phyloP scores from a whole-genome alignment of 2,113 vertebrate genomes.

The Halcyon senegalensis region DNA sequence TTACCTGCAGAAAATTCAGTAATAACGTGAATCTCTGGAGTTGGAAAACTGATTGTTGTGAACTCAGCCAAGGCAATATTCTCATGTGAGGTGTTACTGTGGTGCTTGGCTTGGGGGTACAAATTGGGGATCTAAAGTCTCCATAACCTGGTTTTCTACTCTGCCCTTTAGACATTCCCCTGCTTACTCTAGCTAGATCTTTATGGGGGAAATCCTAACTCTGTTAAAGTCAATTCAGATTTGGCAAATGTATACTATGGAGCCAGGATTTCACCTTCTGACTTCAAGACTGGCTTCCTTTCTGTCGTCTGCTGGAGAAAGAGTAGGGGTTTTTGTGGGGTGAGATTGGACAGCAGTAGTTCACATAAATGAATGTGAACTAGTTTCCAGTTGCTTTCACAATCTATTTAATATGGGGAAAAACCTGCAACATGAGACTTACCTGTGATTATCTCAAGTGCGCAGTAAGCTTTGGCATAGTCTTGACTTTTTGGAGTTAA shows the following conservation, averaged over 20 bases:
- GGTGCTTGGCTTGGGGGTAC: background rate
- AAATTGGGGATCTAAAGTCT: background rate
- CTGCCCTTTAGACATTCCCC: background rate
- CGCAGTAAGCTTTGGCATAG: background rate
- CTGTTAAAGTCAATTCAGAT: background rate
- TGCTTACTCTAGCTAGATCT: background rate
- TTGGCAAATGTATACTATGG: background rate
- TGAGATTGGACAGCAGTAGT: background rate
- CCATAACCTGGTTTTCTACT: background rate
- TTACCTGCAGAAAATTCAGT: constrained; percentile 15
- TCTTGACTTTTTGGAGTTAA: background rate
- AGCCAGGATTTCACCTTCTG: background rate
- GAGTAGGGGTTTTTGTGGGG: background rate
- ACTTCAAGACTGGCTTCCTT: constrained; percentile 1
- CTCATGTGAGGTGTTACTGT: background rate
- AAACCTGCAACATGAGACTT: background rate
- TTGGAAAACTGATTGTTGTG: background rate
- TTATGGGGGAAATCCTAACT: background rate
- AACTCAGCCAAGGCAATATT: background rate
- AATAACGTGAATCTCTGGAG: background rate
- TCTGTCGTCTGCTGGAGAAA: background rate
- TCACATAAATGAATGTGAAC: background rate
- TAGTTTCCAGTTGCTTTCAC: constrained; percentile 34
- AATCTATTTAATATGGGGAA: background rate
- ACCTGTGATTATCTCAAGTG: constrained; percentile 18